These are phyloP conservation scores for Apostichopus japonicus DNA, from an alignment of 35 echinoderm and acorn worm species.

Conservation along the genomic window DNA sequence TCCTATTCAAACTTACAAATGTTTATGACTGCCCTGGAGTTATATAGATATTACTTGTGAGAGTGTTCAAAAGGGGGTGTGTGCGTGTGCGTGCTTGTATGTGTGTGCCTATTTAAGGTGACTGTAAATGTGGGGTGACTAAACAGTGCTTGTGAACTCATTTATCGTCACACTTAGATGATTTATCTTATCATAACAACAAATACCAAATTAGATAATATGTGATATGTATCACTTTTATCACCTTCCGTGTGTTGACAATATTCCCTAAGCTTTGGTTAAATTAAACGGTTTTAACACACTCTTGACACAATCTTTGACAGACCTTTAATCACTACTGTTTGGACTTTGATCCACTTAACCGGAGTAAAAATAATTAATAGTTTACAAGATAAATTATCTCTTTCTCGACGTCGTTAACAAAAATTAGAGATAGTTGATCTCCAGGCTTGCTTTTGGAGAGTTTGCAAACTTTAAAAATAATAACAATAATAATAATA, in stretches of 20 bases:
- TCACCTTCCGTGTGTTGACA: not conserved
- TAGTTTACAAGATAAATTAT: slow-evolving; percentile 9
- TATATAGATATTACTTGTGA: no score
- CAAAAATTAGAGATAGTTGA: not conserved
- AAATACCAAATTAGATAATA: not conserved
- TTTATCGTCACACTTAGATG: no score
- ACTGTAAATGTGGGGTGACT: not conserved
- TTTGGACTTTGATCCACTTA: slow-evolving; percentile 23
- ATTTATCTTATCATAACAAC: not conserved
- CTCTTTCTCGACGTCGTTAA: not conserved
- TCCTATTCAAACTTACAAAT: no score
- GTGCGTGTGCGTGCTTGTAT: no score
- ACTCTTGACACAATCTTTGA: no score
- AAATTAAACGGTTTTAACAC: no score
- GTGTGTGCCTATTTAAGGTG: no score
- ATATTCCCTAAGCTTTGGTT: no score
- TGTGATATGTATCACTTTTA: not conserved
- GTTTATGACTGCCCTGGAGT: no score
- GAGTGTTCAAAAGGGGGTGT: no score
- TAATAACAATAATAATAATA: not conserved
- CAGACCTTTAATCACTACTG: slow-evolving; percentile 1
- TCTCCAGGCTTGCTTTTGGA: not conserved
- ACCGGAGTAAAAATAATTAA: not conserved
- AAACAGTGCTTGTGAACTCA: not conserved
- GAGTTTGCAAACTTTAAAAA: not conserved